phyloP scores from a whole-genome alignment of 35 echinoderm and acorn worm species.

The Strongylocentrotus purpuratus region DNA sequence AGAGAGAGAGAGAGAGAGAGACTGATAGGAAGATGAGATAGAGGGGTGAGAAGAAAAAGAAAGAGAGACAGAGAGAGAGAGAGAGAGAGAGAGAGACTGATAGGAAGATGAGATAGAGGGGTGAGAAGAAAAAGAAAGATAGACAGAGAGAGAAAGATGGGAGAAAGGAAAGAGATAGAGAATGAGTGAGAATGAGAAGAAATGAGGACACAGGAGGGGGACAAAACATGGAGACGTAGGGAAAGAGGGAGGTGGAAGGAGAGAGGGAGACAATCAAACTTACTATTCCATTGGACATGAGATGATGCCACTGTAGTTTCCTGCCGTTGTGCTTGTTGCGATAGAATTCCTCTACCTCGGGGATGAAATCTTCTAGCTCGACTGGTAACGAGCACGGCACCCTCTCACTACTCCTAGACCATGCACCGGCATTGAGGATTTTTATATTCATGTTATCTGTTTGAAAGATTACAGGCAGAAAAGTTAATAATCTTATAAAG shows the following conservation, averaged over 20 bases:
- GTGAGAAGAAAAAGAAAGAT: too few species aligned
- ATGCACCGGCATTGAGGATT: conserved; percentile 97
- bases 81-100: too few species aligned
- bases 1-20: too few species aligned
- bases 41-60: too few species aligned
- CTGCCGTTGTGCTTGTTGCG: conserved; percentile 96
- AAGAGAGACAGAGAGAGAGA: too few species aligned
- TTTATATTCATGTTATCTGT: conserved; percentile 99
- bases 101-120: too few species aligned
- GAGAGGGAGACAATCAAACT: conserved; percentile 56
- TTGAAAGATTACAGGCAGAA: neutral
- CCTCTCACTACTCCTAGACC: conserved; percentile 95
- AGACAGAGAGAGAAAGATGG: too few species aligned
- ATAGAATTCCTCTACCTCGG: conserved; percentile 98
- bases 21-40: too few species aligned
- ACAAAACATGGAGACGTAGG: neutral
- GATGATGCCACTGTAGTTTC: conserved; percentile 99
- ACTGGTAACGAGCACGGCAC: conserved; percentile 89
- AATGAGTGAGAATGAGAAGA: neutral
- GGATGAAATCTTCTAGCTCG: conserved; percentile 97
- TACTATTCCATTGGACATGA: conserved; percentile 99
- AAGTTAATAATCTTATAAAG: neutral
- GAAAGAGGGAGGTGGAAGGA: neutral
- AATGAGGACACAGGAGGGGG: neutral
- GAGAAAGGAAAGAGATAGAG: neutral